These are phyloP conservation scores for Macrostomum cliftonense DNA, from an alignment of 2,888 invertebrate genomes.

Conservation along the genomic window DNA sequence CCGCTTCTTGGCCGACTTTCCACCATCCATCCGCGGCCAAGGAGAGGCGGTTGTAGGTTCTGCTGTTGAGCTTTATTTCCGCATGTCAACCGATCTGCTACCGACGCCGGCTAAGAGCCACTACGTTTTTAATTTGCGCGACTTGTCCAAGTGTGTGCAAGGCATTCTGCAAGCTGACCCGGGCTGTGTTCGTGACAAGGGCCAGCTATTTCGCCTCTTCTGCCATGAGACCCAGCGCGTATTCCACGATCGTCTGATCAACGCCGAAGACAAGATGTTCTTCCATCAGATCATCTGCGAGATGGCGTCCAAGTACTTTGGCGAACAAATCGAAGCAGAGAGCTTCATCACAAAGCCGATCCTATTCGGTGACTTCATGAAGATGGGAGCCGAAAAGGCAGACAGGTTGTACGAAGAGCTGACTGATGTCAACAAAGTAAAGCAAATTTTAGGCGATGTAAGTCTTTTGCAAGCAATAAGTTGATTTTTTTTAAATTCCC, in stretches of 20 bases:
- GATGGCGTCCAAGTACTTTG: slow-evolving; percentile 35
- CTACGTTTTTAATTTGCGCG: slow-evolving; percentile 42
- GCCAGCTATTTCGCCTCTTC: slow-evolving; percentile 33
- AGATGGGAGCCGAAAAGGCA: slow-evolving; percentile 51
- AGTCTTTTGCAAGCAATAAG: slow-evolving; percentile 14
- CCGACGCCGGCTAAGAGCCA: slow-evolving; percentile 39
- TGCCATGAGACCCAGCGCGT: slow-evolving; percentile 36
- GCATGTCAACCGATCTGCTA: slow-evolving; percentile 36
- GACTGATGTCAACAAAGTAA: slow-evolving; percentile 51
- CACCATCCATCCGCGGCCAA: slow-evolving; percentile 40
- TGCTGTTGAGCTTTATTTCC: slow-evolving; percentile 36
- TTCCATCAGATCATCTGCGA: slow-evolving; percentile 34
- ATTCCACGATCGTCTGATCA: slow-evolving; percentile 38
- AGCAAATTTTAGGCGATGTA: slow-evolving; percentile 50
- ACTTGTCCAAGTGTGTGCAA: slow-evolving; percentile 71
- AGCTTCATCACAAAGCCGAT: slow-evolving; percentile 37
- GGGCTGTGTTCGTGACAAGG: slow-evolving; percentile 27
- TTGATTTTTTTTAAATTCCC: no score
- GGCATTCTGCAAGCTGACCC: slow-evolving; percentile 62
- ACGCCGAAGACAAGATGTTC: slow-evolving; percentile 33
- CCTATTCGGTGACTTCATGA: slow-evolving; percentile 66
- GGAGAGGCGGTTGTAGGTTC: slow-evolving; percentile 31
- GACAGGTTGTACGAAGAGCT: slow-evolving; percentile 65
- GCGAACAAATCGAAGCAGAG: slow-evolving; percentile 26
- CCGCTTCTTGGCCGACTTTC: slow-evolving; percentile 61